Conservation (phyloP, 1,140 invertebrate species). For the Ylistrum balloti region DNA sequence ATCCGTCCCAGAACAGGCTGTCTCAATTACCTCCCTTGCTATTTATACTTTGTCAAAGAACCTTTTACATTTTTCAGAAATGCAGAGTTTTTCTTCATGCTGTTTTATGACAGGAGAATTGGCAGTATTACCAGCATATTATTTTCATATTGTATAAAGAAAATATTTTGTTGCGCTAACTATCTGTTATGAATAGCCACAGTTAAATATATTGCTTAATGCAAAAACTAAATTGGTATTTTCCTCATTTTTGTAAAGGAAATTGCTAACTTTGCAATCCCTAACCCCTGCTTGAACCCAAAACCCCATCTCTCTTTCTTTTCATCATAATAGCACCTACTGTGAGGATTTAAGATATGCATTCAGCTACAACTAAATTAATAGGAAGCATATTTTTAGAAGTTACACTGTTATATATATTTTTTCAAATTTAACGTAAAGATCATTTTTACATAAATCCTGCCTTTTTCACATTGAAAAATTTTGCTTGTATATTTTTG, state of each 20-base stretch:
- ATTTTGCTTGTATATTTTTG: conserved; percentile 33
- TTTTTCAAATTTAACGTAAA: not conserved
- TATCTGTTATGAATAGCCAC: not conserved
- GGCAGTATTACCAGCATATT: not conserved
- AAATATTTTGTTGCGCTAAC: not conserved
- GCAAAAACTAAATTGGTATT: not conserved
- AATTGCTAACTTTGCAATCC: no score
- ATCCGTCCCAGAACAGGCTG: not conserved
- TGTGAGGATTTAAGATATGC: not conserved
- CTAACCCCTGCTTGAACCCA: no score
- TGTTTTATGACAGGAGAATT: not conserved
- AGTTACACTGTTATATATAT: conserved; percentile 36
- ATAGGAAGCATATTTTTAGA: not conserved
- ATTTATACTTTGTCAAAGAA: not conserved
- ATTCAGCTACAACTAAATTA: not conserved
- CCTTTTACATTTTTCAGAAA: no score
- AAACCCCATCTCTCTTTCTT: not conserved
- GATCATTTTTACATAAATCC: not conserved
- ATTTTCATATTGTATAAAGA: not conserved
- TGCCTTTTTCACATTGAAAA: conserved; percentile 37
- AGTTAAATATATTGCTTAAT: not conserved
- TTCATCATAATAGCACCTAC: not conserved
- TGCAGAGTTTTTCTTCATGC: not conserved
- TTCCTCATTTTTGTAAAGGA: no score
- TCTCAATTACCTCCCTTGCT: not conserved